These are phyloP conservation scores for Branchipolynoe longqiensis DNA, from an alignment of 2,888 invertebrate species.

Conservation along the genomic window DNA sequence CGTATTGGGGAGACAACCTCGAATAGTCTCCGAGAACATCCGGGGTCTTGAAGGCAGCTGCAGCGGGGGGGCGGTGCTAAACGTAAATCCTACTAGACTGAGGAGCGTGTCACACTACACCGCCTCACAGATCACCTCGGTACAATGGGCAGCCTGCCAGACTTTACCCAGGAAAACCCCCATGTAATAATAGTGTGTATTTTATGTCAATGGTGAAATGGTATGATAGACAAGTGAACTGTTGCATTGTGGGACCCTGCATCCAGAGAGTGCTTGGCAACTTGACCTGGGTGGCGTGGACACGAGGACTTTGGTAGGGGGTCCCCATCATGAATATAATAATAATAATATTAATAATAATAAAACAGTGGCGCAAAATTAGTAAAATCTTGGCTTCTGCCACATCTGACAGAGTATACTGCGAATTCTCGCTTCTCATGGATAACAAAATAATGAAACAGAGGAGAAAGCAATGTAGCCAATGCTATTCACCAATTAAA, in stretches of 20 bases:
- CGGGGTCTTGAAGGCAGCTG: not conserved
- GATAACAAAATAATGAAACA: no score
- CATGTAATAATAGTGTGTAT: not conserved
- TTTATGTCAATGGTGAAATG: slow-evolving; percentile 15
- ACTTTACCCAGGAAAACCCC: slow-evolving; percentile 2
- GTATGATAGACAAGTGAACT: slow-evolving; percentile 12
- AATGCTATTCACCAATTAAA: no score
- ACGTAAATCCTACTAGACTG: not conserved
- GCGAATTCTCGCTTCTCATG: no score
- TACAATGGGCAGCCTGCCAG: slow-evolving; percentile 2
- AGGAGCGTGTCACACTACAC: not conserved
- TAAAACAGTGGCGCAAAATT: no score
- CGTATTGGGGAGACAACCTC: not conserved
- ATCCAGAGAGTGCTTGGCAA: slow-evolving; percentile 34
- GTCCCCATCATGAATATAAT: no score
- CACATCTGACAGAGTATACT: no score
- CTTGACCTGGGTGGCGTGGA: not conserved
- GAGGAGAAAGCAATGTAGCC: no score
- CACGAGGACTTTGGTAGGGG: no score
- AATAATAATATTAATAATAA: no score
- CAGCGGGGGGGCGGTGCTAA: not conserved
- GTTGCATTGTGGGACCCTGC: not conserved
- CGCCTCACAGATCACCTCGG: not conserved
- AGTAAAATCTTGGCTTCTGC: no score
- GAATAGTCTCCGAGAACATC: not conserved